Evolutionary conservation across 2,113 vertebrate species (phyloP).

Genomic region (Pelobates fuscus): DNA sequence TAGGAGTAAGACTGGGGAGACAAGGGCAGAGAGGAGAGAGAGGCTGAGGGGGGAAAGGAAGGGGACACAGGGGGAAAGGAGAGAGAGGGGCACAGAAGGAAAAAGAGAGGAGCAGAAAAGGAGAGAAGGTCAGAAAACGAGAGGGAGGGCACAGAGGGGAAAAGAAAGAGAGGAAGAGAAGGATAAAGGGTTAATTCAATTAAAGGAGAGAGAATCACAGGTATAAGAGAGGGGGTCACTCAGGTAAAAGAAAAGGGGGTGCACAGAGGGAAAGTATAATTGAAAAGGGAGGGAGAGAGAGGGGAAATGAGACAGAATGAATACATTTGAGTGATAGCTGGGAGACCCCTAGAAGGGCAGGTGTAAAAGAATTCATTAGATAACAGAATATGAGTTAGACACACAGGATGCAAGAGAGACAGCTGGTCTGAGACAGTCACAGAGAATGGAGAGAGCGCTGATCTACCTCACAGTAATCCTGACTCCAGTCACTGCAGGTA

Average conservation of each 20-base stretch:
- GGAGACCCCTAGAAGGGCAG: no score
- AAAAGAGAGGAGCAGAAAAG: background rate
- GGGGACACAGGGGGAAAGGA: background rate
- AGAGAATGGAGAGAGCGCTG: constrained; percentile 7
- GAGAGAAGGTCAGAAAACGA: no score
- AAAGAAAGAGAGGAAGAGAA: background rate
- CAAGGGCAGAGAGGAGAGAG: background rate
- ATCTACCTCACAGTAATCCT: background rate
- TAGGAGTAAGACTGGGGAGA: background rate
- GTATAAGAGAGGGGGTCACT: background rate
- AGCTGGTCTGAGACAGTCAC: background rate
- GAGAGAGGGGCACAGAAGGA: background rate
- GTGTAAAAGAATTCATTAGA: no score
- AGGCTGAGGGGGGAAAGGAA: background rate
- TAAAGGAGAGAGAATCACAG: no score
- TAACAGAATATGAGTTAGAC: background rate
- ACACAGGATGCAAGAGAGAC: no score
- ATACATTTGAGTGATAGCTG: no score
- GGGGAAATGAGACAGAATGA: no score
- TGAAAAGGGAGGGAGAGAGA: background rate
- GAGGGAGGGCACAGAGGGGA: no score
- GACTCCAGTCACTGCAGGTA: constrained; percentile 3
- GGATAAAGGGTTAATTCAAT: no score
- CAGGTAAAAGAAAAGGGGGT: background rate
- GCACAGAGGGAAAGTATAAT: background rate